Base-by-base conservation (phyloP, 2,888 invertebrate species). In the Philaethria dido region DNA sequence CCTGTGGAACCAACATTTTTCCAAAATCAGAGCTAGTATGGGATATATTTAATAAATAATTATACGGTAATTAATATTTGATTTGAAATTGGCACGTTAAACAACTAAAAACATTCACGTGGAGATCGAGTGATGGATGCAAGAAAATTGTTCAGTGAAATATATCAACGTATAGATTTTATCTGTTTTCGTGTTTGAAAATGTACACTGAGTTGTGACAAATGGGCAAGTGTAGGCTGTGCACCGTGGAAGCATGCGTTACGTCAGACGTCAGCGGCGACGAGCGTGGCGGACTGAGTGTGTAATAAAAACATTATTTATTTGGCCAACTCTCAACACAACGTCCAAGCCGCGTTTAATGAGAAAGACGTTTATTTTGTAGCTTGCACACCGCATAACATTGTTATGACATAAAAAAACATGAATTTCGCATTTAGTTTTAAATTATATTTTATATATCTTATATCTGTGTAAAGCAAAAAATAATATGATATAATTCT, bases 271-370 rank as follows among this genome's bases (percentile, higher is more conserved):
- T 55, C 54, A 39, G 33, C 47, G 48, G 25, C 48, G 64, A 45
- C 63, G 54, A 48, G 59, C 64, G 55, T 39, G 59, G 57, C 64
- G 59, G 48, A 16, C 59, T 44, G 59, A 59, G 57, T 29, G 22
- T 18, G 57, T 48, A 64, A 57, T 57, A 59, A 64, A 57, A 64
- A 64, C 57, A 59, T 59, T 57, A 64, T 52, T 62, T 63, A 63
- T 63, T 63, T 63, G 63, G 63, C 55, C 54, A 44, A 36, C 55
- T 55, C 63, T 50, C 63, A 42, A 63, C 62, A 44, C 63, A 47
- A 33, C 55, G 63, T 33, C 33, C 20, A 18, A 45, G 63, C 54
- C 45, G 44, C 22, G 45, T 63, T 63, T 29, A 54, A 44, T 33
- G 44, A 63, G 62, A 6, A 33, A 55, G 33, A 45, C 29, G 63